These are phyloP conservation scores for Pangasius djambal DNA, from an alignment of 2,797 vertebrate genomes.

Conservation along the genomic window DNA sequence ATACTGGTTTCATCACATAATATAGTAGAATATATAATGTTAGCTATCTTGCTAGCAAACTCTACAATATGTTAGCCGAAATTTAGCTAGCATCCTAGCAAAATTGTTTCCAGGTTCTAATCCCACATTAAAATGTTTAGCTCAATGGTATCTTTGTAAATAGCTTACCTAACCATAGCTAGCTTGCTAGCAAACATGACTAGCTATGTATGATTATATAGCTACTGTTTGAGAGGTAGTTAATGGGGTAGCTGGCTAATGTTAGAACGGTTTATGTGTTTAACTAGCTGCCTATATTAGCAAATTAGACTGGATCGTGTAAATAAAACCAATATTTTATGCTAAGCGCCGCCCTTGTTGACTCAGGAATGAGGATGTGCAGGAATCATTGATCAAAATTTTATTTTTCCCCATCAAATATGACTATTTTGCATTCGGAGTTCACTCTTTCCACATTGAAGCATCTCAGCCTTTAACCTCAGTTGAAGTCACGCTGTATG, in stretches of 20 bases:
- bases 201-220: slow-evolving; percentile 7
- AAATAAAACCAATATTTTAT: not conserved
- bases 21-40: not conserved
- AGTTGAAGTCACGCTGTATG: not conserved
- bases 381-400: not conserved
- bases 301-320: not conserved
- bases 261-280: not conserved
- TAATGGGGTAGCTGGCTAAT: not conserved
- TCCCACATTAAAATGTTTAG: not conserved
- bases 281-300: not conserved
- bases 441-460: not conserved
- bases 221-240: not conserved
- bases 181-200: slow-evolving; percentile 22
- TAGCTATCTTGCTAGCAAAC: not conserved
- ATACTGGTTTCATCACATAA: not conserved
- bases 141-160: not conserved
- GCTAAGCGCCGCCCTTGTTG: not conserved
- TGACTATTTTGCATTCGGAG: not conserved
- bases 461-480: not conserved
- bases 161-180: not conserved
- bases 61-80: not conserved
- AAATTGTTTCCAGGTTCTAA: not conserved
- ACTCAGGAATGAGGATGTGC: not conserved
- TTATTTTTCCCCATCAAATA: not conserved
- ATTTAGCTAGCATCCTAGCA: not conserved